Percentiles rank a stretch among this genome's conserved stretches.
Conservation (phyloP, 2,113 vertebrate genomes). For the Cairina moschata region DNA sequence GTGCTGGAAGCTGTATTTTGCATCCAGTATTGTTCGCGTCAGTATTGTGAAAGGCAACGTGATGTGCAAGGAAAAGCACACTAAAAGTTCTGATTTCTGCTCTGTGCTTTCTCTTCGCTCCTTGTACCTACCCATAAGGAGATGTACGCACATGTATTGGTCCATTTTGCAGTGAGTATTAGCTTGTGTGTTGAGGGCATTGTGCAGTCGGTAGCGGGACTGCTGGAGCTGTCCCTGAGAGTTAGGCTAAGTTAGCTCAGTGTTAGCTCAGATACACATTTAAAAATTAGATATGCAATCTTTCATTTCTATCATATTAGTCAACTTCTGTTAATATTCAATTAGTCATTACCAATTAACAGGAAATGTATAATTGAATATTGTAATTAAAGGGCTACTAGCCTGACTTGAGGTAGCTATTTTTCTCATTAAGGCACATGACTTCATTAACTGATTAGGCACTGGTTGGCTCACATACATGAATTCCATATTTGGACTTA, state of each 20-base stretch:
- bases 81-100: background rate
- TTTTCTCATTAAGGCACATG: constrained; percentile 55
- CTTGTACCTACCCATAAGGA: background rate
- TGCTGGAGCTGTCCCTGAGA: background rate
- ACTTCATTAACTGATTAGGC: constrained; percentile 58
- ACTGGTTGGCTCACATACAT: background rate
- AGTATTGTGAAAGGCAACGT: fast-evolving
- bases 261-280: background rate
- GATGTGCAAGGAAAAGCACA: background rate
- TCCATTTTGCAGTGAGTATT: background rate
- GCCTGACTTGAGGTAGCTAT: constrained; percentile 15
- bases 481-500: constrained; percentile 34
- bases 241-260: background rate
- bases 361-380: constrained; percentile 57
- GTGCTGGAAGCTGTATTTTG: background rate
- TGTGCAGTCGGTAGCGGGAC: background rate
- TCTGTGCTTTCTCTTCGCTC: background rate
- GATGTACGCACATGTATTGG: background rate
- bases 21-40: background rate
- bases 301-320: constrained; percentile 15
- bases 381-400: constrained; percentile 51
- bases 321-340: background rate
- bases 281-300: background rate
- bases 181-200: fast-evolving
- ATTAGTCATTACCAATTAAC: constrained; percentile 22